Evolutionary conservation across 2,888 invertebrate genomes (phyloP).

Genomic region (Lutraria lutraria): DNA sequence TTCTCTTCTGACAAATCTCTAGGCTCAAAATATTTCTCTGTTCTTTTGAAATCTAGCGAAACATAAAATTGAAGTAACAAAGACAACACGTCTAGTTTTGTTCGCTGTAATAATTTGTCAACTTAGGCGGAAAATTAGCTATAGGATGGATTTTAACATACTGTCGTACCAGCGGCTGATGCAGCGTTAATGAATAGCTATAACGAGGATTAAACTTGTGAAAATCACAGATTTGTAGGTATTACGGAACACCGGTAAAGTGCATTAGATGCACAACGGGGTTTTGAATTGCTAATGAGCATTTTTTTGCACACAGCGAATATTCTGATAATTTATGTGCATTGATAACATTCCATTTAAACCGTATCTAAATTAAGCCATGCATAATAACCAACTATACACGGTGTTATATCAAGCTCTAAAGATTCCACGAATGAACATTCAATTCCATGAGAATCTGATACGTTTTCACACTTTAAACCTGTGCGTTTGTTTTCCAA

Average conservation of each 20-base stretch:
- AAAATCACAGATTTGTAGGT: neutral
- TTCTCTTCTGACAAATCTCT: neutral
- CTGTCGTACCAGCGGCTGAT: neutral
- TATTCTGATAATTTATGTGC: too few relatives aligned
- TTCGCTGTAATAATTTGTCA: slow-evolving; percentile 37
- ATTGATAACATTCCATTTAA: too few relatives aligned
- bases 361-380: too few relatives aligned
- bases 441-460: too few relatives aligned
- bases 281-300: neutral
- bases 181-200: neutral
- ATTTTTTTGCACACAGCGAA: neutral
- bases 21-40: neutral
- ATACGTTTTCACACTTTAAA: too few relatives aligned
- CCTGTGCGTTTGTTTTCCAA: too few relatives aligned
- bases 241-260: neutral
- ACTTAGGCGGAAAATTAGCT: slow-evolving; percentile 26
- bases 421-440: too few relatives aligned
- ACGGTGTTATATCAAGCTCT: too few relatives aligned
- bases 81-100: neutral
- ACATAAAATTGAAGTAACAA: slow-evolving; percentile 22
- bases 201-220: neutral
- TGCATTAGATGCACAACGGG: neutral
- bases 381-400: too few relatives aligned
- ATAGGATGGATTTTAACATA: neutral
- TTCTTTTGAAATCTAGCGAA: slow-evolving; percentile 26